Conservation (phyloP, 2,113 vertebrate genomes). For the Corythornis cristatus region DNA sequence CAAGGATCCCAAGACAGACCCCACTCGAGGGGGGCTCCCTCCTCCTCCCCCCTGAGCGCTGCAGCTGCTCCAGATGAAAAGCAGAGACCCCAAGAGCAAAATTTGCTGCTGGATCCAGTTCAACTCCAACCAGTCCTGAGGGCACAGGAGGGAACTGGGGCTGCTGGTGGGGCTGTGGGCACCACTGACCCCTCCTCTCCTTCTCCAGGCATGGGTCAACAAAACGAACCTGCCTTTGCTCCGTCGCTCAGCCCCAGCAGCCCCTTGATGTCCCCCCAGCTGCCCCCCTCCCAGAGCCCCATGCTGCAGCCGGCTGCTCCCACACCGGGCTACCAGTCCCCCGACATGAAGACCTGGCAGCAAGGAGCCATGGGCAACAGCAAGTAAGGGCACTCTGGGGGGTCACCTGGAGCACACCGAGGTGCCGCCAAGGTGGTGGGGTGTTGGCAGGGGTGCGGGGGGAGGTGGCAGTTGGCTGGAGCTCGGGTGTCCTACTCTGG, state of each 20-base stretch:
- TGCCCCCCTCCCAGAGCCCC: constrained; percentile 87
- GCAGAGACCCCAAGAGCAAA: fast-evolving
- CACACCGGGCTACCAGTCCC: constrained; percentile 88
- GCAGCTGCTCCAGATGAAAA: background rate
- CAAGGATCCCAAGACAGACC: background rate
- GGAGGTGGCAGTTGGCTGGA: background rate
- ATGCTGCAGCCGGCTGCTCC: constrained; percentile 87
- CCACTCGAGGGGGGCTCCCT: background rate
- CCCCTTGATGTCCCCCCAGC: constrained; percentile 89
- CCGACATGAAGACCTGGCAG: constrained; percentile 93
- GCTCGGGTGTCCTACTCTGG: background rate
- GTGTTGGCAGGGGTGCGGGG: background rate
- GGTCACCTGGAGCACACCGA: background rate
- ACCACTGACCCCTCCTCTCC: background rate
- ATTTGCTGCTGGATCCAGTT: background rate
- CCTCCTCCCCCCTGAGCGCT: background rate
- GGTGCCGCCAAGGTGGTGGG: background rate
- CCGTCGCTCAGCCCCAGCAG: constrained; percentile 89
- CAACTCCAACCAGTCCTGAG: fast-evolving
- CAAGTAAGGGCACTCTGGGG: constrained; percentile 72
- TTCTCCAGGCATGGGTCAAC: constrained; percentile 84
- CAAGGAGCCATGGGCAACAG: constrained; percentile 83
- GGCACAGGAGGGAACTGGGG: background rate
- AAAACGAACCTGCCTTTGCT: constrained; percentile 84
- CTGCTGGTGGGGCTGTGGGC: too few species aligned